phyloP scores from a whole-genome alignment of 2,888 invertebrate genomes.

The Saturnia pavonia region DNA sequence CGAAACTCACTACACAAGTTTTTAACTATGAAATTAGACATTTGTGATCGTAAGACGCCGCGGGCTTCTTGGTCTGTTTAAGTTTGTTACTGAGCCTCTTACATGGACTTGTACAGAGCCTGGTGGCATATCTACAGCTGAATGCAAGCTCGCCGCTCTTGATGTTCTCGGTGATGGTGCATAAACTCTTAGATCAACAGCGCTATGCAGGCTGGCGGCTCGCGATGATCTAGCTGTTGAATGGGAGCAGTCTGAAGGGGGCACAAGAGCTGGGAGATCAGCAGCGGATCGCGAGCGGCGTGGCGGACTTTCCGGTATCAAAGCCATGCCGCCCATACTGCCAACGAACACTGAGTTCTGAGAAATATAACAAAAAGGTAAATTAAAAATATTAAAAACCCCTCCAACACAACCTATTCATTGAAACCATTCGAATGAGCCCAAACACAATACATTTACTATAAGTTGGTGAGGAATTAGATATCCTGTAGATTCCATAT shows the following conservation, averaged over 20 bases:
- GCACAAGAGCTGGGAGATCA: slow-evolving; percentile 88
- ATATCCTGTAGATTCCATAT: too few species aligned
- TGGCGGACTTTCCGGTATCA: slow-evolving; percentile 86
- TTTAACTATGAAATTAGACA: slow-evolving; percentile 42
- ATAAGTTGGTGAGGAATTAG: too few species aligned
- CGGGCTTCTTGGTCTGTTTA: slow-evolving; percentile 69
- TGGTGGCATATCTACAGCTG: slow-evolving; percentile 64
- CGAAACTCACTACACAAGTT: slow-evolving; percentile 31
- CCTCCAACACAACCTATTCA: too few species aligned
- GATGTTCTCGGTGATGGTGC: slow-evolving; percentile 68
- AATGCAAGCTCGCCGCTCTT: slow-evolving; percentile 70
- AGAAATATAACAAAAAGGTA: too few species aligned
- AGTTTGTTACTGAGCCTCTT: slow-evolving; percentile 61
- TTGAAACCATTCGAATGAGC: too few species aligned
- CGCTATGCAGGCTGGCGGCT: slow-evolving; percentile 73
- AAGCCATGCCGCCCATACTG: slow-evolving; percentile 85
- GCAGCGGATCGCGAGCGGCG: slow-evolving; percentile 91
- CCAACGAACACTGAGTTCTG: slow-evolving; percentile 94
- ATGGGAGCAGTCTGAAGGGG: slow-evolving; percentile 70
- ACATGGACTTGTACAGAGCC: slow-evolving; percentile 72
- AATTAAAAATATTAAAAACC: too few species aligned
- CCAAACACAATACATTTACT: too few species aligned
- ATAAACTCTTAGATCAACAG: slow-evolving; percentile 66
- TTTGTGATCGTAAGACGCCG: slow-evolving; percentile 70
- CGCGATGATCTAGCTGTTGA: slow-evolving; percentile 66